Evolutionary conservation across 2,888 invertebrate species (phyloP).

Genomic region (Sarcophaga carnaria): DNA sequence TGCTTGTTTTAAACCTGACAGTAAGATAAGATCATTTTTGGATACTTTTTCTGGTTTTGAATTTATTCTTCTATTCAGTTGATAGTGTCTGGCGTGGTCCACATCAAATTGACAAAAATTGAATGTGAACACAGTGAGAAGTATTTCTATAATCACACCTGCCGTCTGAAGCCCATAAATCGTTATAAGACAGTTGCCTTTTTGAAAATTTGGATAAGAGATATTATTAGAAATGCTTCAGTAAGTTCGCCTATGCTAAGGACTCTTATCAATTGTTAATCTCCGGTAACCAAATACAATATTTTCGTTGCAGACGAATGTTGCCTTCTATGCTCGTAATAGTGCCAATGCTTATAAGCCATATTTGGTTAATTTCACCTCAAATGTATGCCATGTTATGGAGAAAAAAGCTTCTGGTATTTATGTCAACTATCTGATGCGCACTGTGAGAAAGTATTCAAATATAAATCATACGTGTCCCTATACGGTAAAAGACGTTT

Average conservation of each 20-base stretch:
- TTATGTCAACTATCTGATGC: too few relatives aligned
- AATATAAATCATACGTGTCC: too few relatives aligned
- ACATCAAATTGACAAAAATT: slow-evolving; percentile 16
- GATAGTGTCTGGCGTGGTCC: not conserved
- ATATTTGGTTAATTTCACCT: not conserved
- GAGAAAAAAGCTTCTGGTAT: not conserved
- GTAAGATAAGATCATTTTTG: too few relatives aligned
- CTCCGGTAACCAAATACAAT: not conserved
- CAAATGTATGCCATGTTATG: not conserved
- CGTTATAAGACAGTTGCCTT: slow-evolving; percentile 19
- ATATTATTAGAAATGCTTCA: not conserved
- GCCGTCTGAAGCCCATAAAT: slow-evolving; percentile 20
- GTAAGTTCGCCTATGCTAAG: not conserved
- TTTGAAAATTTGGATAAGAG: slow-evolving; percentile 4
- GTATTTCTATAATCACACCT: slow-evolving; percentile 20
- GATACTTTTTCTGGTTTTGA: too few relatives aligned
- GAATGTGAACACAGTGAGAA: slow-evolving; percentile 13
- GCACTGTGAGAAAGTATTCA: too few relatives aligned
- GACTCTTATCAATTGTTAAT: too few relatives aligned
- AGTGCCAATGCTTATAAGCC: not conserved
- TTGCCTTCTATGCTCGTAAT: not conserved
- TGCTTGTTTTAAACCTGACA: too few relatives aligned
- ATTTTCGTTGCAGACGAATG: not conserved
- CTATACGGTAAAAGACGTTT: too few relatives aligned
- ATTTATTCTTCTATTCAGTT: too few relatives aligned